Evolutionary conservation across 2,113 vertebrate species (phyloP).

Genomic region (Festucalex cinctus): DNA sequence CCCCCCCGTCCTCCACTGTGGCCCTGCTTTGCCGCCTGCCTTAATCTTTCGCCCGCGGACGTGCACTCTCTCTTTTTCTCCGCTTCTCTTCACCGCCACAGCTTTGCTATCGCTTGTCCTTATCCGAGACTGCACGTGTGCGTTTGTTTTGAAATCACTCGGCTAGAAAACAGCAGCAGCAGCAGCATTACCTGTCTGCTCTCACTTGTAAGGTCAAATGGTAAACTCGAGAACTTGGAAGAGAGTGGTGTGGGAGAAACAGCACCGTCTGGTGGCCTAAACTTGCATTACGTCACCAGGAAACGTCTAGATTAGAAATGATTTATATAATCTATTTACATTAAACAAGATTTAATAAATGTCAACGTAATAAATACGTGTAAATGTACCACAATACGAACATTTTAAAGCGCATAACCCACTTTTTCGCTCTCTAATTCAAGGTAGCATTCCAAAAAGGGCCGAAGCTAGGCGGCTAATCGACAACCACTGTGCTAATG

Average conservation of each 20-base stretch:
- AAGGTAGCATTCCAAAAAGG: not conserved
- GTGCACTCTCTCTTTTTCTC: slow-evolving; percentile 11
- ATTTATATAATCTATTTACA: not conserved
- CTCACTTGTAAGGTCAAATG: not conserved
- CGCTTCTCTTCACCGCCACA: slow-evolving; percentile 14
- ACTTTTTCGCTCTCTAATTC: no score
- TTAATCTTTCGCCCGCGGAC: slow-evolving; percentile 11
- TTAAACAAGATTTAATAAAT: no score
- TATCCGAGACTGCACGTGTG: not conserved
- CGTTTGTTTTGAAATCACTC: not conserved
- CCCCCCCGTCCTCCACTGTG: slow-evolving; percentile 17
- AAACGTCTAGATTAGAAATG: not conserved
- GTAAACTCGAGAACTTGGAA: not conserved
- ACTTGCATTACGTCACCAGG: not conserved
- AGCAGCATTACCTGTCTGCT: not conserved
- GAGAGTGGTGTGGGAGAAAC: not conserved
- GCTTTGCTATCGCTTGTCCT: not conserved
- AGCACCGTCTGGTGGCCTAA: not conserved
- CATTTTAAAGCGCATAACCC: no score
- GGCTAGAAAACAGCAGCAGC: not conserved
- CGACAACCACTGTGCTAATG: not conserved
- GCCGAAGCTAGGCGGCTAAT: not conserved
- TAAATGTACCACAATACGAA: no score
- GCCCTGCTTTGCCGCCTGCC: slow-evolving; percentile 29
- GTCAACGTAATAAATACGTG: no score